Evolutionary conservation across 2,113 vertebrate genomes (phyloP), one percentile per base, ranked within the genome.

Genomic region (Nothocercus julius): DNA sequence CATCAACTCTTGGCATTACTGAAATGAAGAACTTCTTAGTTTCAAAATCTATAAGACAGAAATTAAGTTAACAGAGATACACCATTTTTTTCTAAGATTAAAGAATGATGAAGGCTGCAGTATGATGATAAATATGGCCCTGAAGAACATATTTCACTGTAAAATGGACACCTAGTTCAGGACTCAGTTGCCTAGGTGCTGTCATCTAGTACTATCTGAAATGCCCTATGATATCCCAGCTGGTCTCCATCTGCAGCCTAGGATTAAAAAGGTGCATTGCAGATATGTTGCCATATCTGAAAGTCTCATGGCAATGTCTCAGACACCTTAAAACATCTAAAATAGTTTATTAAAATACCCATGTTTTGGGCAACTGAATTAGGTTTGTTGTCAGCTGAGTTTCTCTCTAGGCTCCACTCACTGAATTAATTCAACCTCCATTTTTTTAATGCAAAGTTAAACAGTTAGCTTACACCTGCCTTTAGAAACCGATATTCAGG

Each of bases 341-440:
- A 94, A 89, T 44, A 82, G 11, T 36, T 36, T 36, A 36, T 8
- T 36, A 36, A 36, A 66, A 40, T 69, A 74, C 30, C 38, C 58
- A 54, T 14, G 5, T 49, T 90, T 93, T 53, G 82, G 53, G 58
- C 82, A 83, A 64, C 11, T 40, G 63, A 83, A 96, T 87, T 73
- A 87, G 80, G 34, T 32, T 69, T 91, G 79, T 88, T 89, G 54
- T 74, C 54, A 85, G 67, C 11, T 85, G 63, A 73, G 73, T 89
- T 95, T 94, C 36, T 93, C 34, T 91, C 63, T 77, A 62, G 78
- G 54, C 73, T 93, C 20, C 45, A 42, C 67, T 83, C 79, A 40
- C 54, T 83, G 20, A 74, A 67, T 28, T 89, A 69, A 91, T 94
- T 85, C 42, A 38, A 76, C 95, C 18, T 44, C 78, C 32, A 47